phyloP scores from a whole-genome alignment of 2,113 vertebrate species.

The Rhinopomastus cyanomelas region DNA sequence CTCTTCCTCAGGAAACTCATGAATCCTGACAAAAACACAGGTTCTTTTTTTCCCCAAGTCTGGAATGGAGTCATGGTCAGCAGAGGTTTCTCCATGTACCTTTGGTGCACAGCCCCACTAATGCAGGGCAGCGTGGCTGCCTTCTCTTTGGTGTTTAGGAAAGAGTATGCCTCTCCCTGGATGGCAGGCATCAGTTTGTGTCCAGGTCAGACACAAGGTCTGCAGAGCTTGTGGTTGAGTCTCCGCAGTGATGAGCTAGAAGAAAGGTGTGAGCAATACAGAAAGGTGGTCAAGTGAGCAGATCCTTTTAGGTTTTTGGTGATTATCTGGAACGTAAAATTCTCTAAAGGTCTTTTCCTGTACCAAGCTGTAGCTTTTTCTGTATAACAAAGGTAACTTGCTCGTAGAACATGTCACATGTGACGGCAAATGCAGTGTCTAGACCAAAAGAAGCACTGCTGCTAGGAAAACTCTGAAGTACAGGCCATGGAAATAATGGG shows the following conservation, averaged over 20 bases:
- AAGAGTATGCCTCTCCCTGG: neutral
- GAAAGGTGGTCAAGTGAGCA: neutral
- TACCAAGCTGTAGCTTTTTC: neutral
- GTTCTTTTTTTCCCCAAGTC: neutral
- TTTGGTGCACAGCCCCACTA: neutral
- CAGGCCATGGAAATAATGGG: neutral
- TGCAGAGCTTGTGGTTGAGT: neutral
- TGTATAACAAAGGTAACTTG: neutral
- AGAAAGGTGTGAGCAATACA: neutral
- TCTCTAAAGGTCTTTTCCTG: neutral
- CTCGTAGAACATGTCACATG: neutral
- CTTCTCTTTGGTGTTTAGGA: neutral
- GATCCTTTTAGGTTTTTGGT: neutral
- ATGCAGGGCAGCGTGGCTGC: neutral
- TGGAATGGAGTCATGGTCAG: neutral
- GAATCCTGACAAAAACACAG: neutral
- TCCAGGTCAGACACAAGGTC: neutral
- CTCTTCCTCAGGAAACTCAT: neutral
- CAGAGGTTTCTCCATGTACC: fast-evolving
- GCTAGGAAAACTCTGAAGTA: neutral
- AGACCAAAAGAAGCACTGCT: neutral
- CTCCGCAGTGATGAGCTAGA: neutral
- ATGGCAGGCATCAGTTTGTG: neutral
- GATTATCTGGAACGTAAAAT: neutral
- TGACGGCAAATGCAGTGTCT: neutral